Conservation (phyloP, 2,888 invertebrate species). For the Apodemia duryi region DNA sequence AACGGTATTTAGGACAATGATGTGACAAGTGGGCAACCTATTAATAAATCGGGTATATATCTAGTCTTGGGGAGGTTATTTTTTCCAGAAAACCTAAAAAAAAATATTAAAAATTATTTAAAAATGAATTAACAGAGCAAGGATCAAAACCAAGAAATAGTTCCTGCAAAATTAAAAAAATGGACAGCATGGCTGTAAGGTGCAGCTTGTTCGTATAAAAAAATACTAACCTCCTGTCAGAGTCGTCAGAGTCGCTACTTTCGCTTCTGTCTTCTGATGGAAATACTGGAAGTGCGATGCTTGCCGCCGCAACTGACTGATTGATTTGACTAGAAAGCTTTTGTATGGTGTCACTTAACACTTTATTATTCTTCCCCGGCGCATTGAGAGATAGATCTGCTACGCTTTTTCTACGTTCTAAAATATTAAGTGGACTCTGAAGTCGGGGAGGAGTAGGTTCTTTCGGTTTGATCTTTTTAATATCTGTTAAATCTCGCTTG, state of each 20-base stretch:
- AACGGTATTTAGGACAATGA: no score
- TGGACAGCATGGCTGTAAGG: no score
- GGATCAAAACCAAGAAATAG: no score
- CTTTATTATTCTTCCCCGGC: slow-evolving; percentile 72
- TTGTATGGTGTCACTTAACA: slow-evolving; percentile 81
- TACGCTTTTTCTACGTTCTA: slow-evolving; percentile 66
- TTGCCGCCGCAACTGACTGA: slow-evolving; percentile 57
- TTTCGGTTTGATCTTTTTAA: slow-evolving; percentile 57
- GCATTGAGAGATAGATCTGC: slow-evolving; percentile 58
- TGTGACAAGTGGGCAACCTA: no score
- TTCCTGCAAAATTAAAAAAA: no score
- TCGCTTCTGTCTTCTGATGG: slow-evolving; percentile 62
- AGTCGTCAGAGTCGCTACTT: slow-evolving; percentile 70
- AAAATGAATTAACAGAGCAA: no score
- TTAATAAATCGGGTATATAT: no score
- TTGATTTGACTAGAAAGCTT: slow-evolving; percentile 78
- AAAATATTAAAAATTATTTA: no score
- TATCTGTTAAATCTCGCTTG: slow-evolving; percentile 53
- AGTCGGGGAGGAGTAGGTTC: slow-evolving; percentile 54
- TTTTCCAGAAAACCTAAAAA: no score
- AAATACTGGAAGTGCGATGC: slow-evolving; percentile 55
- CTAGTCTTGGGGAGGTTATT: no score
- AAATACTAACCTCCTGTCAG: slow-evolving; percentile 56
- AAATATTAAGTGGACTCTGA: slow-evolving; percentile 58
- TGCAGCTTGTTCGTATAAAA: neutral